phyloP scores from a whole-genome alignment of 2,797 vertebrate genomes.

The Erethizon dorsatum region DNA sequence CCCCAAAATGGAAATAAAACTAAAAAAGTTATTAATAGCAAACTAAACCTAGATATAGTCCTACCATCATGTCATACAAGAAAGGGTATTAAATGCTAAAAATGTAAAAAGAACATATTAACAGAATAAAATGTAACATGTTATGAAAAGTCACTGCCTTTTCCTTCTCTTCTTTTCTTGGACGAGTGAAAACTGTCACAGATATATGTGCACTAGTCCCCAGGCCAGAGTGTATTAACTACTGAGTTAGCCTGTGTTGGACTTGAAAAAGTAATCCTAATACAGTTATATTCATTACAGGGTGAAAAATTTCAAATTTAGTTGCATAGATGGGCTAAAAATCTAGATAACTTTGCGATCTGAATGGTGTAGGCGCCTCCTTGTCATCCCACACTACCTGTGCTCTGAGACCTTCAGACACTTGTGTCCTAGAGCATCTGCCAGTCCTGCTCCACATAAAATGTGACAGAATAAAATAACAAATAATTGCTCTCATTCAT shows the following conservation, averaged over 20 bases:
- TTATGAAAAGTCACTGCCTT: neutral
- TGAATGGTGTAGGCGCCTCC: neutral
- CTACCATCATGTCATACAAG: neutral
- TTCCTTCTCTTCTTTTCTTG: neutral
- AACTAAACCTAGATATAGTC: neutral
- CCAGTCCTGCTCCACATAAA: neutral
- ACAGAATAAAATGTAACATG: conserved; percentile 7
- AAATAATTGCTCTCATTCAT: conserved; percentile 62
- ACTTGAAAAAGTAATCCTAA: neutral
- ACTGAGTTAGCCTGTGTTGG: neutral
- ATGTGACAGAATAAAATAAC: conserved; percentile 5
- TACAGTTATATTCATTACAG: neutral
- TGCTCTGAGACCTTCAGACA: neutral
- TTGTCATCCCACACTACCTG: neutral
- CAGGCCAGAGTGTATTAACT: neutral
- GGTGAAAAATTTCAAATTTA: conserved; percentile 13
- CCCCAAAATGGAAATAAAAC: conserved; percentile 74
- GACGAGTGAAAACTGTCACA: neutral
- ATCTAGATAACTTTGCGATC: neutral
- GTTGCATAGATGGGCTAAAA: neutral
- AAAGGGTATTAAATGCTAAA: conserved; percentile 27
- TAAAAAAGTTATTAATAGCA: conserved; percentile 28
- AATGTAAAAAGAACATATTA: neutral
- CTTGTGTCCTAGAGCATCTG: neutral
- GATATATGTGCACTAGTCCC: neutral